Percentiles rank a stretch among this genome's conserved stretches.
phyloP scores from a whole-genome alignment of 2,888 invertebrate genomes.

The Xanthia togata region DNA sequence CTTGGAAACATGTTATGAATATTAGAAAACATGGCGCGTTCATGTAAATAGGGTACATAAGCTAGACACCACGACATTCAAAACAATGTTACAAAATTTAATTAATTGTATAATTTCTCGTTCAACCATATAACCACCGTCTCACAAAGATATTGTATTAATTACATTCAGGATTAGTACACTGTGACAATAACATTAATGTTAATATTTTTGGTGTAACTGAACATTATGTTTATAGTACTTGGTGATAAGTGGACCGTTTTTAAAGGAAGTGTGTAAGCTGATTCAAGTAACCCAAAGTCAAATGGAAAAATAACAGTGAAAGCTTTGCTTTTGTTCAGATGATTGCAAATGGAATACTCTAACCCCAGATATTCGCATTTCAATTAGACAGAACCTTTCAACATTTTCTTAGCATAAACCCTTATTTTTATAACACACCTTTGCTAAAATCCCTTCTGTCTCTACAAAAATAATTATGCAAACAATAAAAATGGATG shows the following conservation, averaged over 20 bases:
- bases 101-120: slow-evolving; percentile 66
- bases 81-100: slow-evolving; percentile 60
- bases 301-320: slow-evolving; percentile 8
- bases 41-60: slow-evolving; percentile 44
- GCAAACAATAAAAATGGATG: slow-evolving; percentile 39
- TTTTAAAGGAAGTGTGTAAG: not conserved
- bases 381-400: slow-evolving; percentile 11
- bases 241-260: not conserved
- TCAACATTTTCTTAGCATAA: not conserved
- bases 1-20: slow-evolving; percentile 42
- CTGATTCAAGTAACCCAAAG: not conserved
- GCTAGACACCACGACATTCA: slow-evolving; percentile 47
- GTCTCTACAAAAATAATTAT: slow-evolving; percentile 47
- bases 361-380: not conserved
- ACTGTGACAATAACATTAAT: slow-evolving; percentile 46
- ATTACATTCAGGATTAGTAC: slow-evolving; percentile 62
- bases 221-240: slow-evolving; percentile 17
- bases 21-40: slow-evolving; percentile 42
- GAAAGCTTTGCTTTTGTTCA: not conserved
- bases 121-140: slow-evolving; percentile 60
- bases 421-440: not conserved
- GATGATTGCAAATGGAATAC: not conserved
- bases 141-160: slow-evolving; percentile 63
- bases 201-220: slow-evolving; percentile 31
- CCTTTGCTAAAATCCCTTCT: slow-evolving; percentile 2